Conservation (phyloP, 2,797 vertebrate genomes). For the Salmo trutta region DNA sequence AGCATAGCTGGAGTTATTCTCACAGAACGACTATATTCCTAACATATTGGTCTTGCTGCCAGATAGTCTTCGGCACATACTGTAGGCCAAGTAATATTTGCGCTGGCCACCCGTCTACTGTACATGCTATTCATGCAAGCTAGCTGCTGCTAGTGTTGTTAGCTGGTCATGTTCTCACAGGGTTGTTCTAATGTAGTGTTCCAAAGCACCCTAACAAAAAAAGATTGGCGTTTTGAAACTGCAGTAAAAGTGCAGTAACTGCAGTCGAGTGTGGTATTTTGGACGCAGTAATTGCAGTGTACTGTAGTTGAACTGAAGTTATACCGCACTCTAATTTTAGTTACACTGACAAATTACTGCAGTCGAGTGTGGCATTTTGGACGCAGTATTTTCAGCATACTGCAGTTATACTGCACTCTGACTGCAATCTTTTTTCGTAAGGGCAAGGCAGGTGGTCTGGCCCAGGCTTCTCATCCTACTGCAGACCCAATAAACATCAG, state of each 20-base stretch:
- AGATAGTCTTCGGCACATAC: no score
- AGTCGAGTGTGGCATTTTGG: no score
- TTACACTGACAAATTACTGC: no score
- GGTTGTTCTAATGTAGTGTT: neutral
- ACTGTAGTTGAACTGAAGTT: constrained; percentile 15
- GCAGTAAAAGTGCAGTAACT: no score
- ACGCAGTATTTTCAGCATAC: no score
- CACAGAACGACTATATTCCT: neutral
- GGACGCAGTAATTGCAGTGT: no score
- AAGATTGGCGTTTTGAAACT: no score
- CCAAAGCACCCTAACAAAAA: neutral
- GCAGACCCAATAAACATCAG: constrained; percentile 19
- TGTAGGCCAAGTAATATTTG: no score
- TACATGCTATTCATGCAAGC: neutral
- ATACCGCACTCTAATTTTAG: neutral
- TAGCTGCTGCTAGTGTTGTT: neutral
- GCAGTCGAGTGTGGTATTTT: no score
- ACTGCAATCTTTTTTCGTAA: no score
- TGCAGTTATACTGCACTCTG: no score
- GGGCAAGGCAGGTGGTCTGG: constrained; percentile 14
- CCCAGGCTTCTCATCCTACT: neutral
- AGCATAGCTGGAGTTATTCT: constrained; percentile 2
- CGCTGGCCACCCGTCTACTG: neutral
- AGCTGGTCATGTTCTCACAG: neutral
- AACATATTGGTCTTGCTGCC: no score